Conservation (phyloP, 2,888 invertebrate species). For the Noctua janthe region DNA sequence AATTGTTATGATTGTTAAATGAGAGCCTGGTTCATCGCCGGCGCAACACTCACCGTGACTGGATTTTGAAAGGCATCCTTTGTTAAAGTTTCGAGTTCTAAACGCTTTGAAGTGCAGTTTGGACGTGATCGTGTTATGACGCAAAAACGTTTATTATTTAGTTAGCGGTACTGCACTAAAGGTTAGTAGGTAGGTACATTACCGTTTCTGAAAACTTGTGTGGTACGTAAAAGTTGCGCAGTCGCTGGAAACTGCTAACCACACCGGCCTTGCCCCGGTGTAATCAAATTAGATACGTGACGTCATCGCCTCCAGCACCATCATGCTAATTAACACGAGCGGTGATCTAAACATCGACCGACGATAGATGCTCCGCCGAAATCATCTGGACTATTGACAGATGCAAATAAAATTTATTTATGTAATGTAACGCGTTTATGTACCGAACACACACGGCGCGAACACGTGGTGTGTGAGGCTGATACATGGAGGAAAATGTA, state of each 20-base stretch:
- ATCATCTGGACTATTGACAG: conserved; percentile 54
- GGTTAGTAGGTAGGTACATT: conserved; percentile 37
- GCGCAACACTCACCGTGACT: conserved; percentile 70
- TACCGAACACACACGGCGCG: not conserved
- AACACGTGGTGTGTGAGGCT: not conserved
- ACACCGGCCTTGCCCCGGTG: conserved; percentile 81
- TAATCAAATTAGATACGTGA: conserved; percentile 88
- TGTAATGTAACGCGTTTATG: conserved; percentile 19
- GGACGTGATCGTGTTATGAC: conserved; percentile 68
- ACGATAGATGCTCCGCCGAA: conserved; percentile 56
- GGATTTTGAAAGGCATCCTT: conserved; percentile 74
- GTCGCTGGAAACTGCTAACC: conserved; percentile 80
- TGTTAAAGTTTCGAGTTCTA: conserved; percentile 74
- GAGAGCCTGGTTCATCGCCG: conserved; percentile 72
- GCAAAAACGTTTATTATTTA: conserved; percentile 63
- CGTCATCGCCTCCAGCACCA: conserved; percentile 80
- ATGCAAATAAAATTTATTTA: conserved; percentile 37
- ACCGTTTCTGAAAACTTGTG: conserved; percentile 35
- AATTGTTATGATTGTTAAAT: conserved; percentile 65
- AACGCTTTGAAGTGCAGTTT: conserved; percentile 73
- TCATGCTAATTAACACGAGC: conserved; percentile 82
- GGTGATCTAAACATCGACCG: conserved; percentile 70
- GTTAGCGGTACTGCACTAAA: conserved; percentile 45
- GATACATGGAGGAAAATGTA: not conserved
- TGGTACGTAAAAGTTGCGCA: conserved; percentile 54